These are phyloP conservation scores for Rachycentron canadum DNA, from an alignment of 2,797 vertebrate species.

Conservation along the genomic window DNA sequence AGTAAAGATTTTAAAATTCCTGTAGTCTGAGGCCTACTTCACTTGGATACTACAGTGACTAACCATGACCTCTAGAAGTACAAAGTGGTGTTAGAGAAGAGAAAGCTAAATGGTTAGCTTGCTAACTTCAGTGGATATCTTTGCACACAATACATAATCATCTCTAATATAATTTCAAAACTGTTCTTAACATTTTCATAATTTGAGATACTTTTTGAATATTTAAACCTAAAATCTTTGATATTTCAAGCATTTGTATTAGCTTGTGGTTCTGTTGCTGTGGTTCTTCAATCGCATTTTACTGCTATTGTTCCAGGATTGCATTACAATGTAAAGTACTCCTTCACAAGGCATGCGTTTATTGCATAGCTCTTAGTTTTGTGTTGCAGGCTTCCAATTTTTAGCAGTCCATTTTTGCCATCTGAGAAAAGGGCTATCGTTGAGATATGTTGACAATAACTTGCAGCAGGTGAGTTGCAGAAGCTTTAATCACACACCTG, in stretches of 20 bases:
- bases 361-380: background rate
- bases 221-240: no score
- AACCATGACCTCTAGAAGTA: background rate
- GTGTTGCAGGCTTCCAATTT: background rate
- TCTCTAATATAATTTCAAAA: no score
- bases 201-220: no score
- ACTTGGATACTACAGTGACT: background rate
- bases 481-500: background rate
- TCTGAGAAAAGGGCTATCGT: background rate
- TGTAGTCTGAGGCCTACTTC: no score
- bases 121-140: background rate
- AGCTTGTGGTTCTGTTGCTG: background rate
- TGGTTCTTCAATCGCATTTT: background rate
- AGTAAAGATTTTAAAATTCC: no score
- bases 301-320: background rate
- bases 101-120: background rate
- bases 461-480: background rate
- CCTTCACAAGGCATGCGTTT: no score
- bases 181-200: no score
- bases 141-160: background rate
- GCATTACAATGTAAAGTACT: background rate
- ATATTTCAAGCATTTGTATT: no score
- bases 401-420: background rate
- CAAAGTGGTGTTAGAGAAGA: background rate
- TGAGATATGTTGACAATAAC: conserved; percentile 9